Evolutionary conservation across 2,113 vertebrate genomes (phyloP).

Genomic region (Polyodon spathula): DNA sequence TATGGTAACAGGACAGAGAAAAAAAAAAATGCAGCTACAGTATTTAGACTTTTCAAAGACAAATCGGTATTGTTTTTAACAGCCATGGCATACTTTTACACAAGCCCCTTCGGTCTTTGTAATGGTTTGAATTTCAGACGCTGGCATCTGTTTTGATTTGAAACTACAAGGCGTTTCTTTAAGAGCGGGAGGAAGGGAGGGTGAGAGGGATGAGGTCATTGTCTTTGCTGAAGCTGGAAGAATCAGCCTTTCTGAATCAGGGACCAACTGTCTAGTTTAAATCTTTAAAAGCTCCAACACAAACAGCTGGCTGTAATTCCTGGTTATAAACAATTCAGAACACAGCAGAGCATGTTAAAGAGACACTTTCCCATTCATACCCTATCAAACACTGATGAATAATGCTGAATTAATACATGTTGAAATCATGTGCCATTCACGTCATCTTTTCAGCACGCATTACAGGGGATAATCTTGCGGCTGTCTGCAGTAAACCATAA

Average conservation of each 20-base stretch:
- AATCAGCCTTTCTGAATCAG: constrained; percentile 47
- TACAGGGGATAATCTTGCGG: too few relatives aligned
- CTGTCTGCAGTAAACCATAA: too few relatives aligned
- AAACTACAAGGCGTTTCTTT: constrained; percentile 40
- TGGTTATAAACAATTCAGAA: not conserved
- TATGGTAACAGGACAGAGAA: too few relatives aligned
- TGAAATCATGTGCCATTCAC: too few relatives aligned
- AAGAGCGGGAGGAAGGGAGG: constrained; percentile 18
- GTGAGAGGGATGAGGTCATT: constrained; percentile 47
- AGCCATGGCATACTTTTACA: not conserved
- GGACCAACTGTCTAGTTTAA: constrained; percentile 16
- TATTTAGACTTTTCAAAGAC: too few relatives aligned
- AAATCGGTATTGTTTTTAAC: not conserved
- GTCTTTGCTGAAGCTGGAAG: constrained; percentile 36
- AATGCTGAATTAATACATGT: too few relatives aligned
- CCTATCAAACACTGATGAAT: too few relatives aligned
- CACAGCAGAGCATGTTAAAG: too few relatives aligned
- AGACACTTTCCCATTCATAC: too few relatives aligned
- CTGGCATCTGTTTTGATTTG: constrained; percentile 46
- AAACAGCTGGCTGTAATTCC: constrained; percentile 12
- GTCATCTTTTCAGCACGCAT: too few relatives aligned
- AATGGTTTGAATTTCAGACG: constrained; percentile 23
- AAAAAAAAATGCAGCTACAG: too few relatives aligned
- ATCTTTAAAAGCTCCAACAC: not conserved
- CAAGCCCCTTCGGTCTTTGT: not conserved